A percentile compares a stretch with the other conserved stretches of the same genome.
These are phyloP conservation scores for Pheosia tremula DNA, from an alignment of 2,888 invertebrate genomes.

Conservation along the genomic window DNA sequence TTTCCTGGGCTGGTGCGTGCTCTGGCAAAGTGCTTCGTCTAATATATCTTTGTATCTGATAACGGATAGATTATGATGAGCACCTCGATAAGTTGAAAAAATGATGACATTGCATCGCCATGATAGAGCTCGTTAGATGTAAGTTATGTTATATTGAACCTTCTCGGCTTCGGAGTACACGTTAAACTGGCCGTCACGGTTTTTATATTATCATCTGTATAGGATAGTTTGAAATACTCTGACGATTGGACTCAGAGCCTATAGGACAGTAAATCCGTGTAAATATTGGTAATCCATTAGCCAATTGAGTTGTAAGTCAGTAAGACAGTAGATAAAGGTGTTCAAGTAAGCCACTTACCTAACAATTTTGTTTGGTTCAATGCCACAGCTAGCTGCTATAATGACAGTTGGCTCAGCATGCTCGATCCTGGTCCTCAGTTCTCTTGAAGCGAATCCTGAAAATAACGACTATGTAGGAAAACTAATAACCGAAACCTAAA, in stretches of 20 bases:
- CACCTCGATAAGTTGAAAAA: neutral
- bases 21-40: constrained; percentile 91
- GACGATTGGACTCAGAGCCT: no score
- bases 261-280: no score
- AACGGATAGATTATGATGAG: neutral
- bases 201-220: no score
- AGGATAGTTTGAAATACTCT: no score
- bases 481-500: no score
- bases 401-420: constrained; percentile 95
- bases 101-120: neutral
- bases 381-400: constrained; percentile 95
- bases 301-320: no score
- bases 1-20: constrained; percentile 88
- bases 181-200: no score
- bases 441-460: constrained; percentile 94
- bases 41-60: constrained; percentile 90
- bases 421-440: constrained; percentile 93
- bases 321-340: no score
- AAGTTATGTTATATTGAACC: no score
- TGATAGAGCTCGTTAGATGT: no score
- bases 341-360: constrained; percentile 69
- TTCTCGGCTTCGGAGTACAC: no score
- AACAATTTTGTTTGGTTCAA: constrained; percentile 94
- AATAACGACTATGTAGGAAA: neutral
- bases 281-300: no score